Conservation (phyloP, 2,797 vertebrate species). For the Gila robusta region DNA sequence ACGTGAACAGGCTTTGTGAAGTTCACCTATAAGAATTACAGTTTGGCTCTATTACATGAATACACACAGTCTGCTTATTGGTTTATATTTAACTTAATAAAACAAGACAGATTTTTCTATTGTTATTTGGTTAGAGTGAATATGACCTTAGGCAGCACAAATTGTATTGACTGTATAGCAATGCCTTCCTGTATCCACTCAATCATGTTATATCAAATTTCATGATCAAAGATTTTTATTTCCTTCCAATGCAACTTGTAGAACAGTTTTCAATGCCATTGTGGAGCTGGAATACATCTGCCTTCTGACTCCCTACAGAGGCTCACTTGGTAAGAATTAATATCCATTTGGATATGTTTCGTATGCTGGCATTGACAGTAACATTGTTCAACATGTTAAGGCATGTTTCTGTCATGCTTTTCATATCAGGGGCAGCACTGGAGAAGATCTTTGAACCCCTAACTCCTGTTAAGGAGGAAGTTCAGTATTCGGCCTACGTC, state of each 20-base stretch:
- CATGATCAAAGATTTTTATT: slow-evolving; percentile 48
- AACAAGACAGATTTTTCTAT: slow-evolving; percentile 49
- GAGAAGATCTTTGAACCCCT: slow-evolving; percentile 80
- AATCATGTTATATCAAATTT: slow-evolving; percentile 52
- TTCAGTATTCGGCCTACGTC: slow-evolving; percentile 72
- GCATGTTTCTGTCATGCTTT: not conserved
- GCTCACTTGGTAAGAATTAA: slow-evolving; percentile 80
- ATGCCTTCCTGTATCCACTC: slow-evolving; percentile 59
- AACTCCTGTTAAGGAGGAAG: slow-evolving; percentile 39
- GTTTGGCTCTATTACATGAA: not conserved
- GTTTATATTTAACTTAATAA: slow-evolving; percentile 43
- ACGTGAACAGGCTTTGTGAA: not conserved
- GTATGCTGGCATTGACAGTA: not conserved
- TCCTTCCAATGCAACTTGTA: slow-evolving; percentile 64
- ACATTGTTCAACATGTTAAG: not conserved
- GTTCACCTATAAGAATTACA: not conserved
- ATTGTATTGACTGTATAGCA: slow-evolving; percentile 58
- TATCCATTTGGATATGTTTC: not conserved
- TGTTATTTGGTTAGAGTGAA: slow-evolving; percentile 56
- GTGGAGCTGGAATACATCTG: slow-evolving; percentile 88
- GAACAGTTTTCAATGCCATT: slow-evolving; percentile 83
- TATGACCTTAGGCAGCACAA: slow-evolving; percentile 52
- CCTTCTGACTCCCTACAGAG: slow-evolving; percentile 78
- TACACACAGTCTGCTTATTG: slow-evolving; percentile 4
- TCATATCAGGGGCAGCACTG: slow-evolving; percentile 76